Evolutionary conservation across 2,888 invertebrate genomes (phyloP).

Genomic region (Parascotia fuliginaria): DNA sequence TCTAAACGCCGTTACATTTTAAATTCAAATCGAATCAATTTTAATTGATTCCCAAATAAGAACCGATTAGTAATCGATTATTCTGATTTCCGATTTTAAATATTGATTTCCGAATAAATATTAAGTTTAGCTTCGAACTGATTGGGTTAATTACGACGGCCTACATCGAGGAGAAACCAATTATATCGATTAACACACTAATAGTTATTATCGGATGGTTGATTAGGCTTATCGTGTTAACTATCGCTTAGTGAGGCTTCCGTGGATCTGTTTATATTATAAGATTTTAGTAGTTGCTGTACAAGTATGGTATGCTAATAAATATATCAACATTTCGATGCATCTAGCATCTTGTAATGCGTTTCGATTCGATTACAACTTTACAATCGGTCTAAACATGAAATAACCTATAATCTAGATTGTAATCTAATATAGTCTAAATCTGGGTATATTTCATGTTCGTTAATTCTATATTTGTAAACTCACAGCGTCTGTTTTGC

Average conservation of each 20-base stretch:
- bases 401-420: too few species aligned
- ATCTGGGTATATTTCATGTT: too few species aligned
- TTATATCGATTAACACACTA: slow-evolving; percentile 39
- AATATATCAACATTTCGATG: too few species aligned
- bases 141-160: slow-evolving; percentile 22
- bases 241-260: slow-evolving; percentile 26
- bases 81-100: slow-evolving; percentile 16
- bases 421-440: too few species aligned
- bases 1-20: slow-evolving; percentile 5
- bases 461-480: too few species aligned
- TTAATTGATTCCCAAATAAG: slow-evolving; percentile 20
- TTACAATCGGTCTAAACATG: too few species aligned
- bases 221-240: slow-evolving; percentile 44
- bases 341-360: too few species aligned
- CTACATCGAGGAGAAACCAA: slow-evolving; percentile 33
- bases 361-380: too few species aligned
- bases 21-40: slow-evolving; percentile 20
- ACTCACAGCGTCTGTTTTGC: too few species aligned
- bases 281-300: slow-evolving; percentile 1
- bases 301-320: too few species aligned
- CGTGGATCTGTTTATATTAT: slow-evolving; percentile 12
- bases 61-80: slow-evolving; percentile 16
- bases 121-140: slow-evolving; percentile 30
- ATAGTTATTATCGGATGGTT: slow-evolving; percentile 40
- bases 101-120: slow-evolving; percentile 14